Percentiles rank a stretch among this genome's conserved stretches.
Evolutionary conservation across 35 echinoderm and acorn worm species (phyloP).

Genomic region (Ophioderma brevispina): DNA sequence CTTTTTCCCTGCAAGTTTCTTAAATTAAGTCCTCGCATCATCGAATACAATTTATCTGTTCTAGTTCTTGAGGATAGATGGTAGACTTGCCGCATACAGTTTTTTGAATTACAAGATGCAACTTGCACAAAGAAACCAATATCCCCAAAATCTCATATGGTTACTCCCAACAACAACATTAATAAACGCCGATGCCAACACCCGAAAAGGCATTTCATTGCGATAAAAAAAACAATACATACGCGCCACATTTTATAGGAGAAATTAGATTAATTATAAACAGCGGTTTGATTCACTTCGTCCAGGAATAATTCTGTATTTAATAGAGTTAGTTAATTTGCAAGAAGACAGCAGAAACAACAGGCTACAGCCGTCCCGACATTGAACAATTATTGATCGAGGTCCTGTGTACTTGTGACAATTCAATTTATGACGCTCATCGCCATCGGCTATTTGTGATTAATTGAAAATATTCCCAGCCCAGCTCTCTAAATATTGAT

Average conservation of each 20-base stretch:
- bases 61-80: no score
- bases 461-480: slow-evolving; percentile 5
- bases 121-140: not conserved
- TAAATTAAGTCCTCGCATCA: no score
- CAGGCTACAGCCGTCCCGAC: not conserved
- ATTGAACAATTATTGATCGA: not conserved
- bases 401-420: not conserved
- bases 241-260: not conserved
- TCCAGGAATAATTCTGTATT: not conserved
- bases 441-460: not conserved
- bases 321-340: slow-evolving; percentile 1
- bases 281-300: not conserved
- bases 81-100: not conserved
- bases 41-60: no score
- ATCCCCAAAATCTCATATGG: not conserved
- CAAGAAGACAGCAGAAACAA: not conserved
- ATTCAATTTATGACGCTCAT: not conserved
- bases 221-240: not conserved
- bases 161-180: not conserved
- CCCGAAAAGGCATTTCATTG: not conserved
- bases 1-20: no score
- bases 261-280: slow-evolving; percentile 9
- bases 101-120: not conserved
- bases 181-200: not conserved
- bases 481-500: slow-evolving; percentile 5